Base-by-base conservation (phyloP, 2,797 vertebrate genomes). In the Halcyon chelicuti region DNA sequence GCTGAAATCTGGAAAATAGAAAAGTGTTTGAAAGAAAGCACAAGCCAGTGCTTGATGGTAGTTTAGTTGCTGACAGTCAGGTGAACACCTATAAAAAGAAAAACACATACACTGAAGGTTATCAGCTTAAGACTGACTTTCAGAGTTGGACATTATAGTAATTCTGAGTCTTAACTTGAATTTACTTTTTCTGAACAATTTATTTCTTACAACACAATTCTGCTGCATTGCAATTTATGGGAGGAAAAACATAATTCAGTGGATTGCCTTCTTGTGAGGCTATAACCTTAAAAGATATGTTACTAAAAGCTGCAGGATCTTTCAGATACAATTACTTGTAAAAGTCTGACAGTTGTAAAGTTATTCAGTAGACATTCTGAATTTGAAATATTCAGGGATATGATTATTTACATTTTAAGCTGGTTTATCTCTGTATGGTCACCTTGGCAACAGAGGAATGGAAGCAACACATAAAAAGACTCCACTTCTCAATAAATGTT, bases 391-490 rank as follows among this genome's bases (percentile, higher is more conserved):
- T 86, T 81, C 79, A 72, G 47, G 70, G 42, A 83, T 78, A 91
- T 35, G 25, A 39, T 91, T 93, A 93, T 90, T 91, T 94, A 94
- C 46, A 75, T 95, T 96, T 95, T 93, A 94, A 94, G 74, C 58
- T 73, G 70, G 31, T 94, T 96, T 95, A 78, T 91, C 83, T 88
- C 90, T 82, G 11, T 81, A 46, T 88, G 77, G 67, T 95, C 91
- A 96, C 85, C 91, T 93, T 94, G 87, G 87, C 73, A 94, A 95
- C 88, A 74, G 58, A 88, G 29, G 33, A 57, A 93, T 90, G 44
- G 55, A 70, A 91, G n/a, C 61, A 95, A 93, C 37, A 55, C n/a
- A 65, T 86, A 71, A 94, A 89, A 94, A 73, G 22, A 44, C 9
- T 63, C 46, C 0, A 22, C 25, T 90, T 91, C 52, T 74, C 91